Evolutionary conservation across 2,888 invertebrate genomes (phyloP), one percentile per base, ranked within the genome.

Genomic region (Drosophila robusta): DNA sequence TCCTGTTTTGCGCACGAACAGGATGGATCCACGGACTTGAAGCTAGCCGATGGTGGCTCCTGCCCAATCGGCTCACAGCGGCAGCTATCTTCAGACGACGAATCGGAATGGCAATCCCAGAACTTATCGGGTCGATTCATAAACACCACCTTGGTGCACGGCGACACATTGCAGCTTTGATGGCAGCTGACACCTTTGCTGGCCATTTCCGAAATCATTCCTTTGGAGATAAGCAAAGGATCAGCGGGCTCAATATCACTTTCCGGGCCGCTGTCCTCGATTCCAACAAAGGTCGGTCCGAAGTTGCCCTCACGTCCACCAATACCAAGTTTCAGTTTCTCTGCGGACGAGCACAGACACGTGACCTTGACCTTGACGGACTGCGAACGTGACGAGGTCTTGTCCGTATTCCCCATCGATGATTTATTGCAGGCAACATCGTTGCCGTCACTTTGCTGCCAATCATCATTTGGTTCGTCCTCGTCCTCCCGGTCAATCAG

Each of bases 331-430:
- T 46, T 44, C n/a, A 67, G 41, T 12, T 54, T 51, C 11, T 75
- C 55, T 7, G 32, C 36, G 4, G 84, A 60, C 2, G 55, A 50
- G 34, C 87, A 88, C 11, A 83, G 66, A 7, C 89, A 86, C 6
- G 84, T 83, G 1, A 83, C 57, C 26, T 86, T 74, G n/a, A 52
- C 81, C 58, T 83, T 65, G 4, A 83, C 55, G 3, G 89, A 88
- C 11, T 49, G 87, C 4, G 83, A 83, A 2, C 87, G 55, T 0
- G 74, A 83, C 5, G 82, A 86, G 0, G 83, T 80, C 26, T 67
- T 74, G 2, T 70, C 62, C 2, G 67, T 51, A 5, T 32, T 18
- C 0, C 73, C 80, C 12, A 79, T 61, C 4, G 80, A 83, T 2
- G 75, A 41, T 11, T 68, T 75, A 6, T 46, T 49, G 7, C 6